A percentile compares a stretch with the other conserved stretches of the same genome.
Conservation (phyloP, 2,888 invertebrate species). For the Pharmacophagus antenor region DNA sequence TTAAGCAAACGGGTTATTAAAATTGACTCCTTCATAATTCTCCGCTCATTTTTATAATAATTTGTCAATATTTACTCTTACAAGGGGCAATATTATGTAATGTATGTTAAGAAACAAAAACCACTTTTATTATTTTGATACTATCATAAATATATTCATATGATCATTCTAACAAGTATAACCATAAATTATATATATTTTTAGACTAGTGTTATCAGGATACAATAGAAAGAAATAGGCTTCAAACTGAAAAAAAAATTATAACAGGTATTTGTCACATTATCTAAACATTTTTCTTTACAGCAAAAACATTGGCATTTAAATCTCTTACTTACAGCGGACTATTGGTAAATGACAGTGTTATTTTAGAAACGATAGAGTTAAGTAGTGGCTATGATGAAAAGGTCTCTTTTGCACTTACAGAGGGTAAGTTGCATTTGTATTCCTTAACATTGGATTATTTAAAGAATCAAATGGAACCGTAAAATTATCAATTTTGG, state of each 20-base stretch:
- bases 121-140: slow-evolving; percentile 12
- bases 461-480: background rate
- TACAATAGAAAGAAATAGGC: too few relatives aligned
- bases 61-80: background rate
- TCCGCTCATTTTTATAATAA: background rate
- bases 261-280: slow-evolving; percentile 33
- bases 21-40: background rate
- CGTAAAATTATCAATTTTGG: too few relatives aligned
- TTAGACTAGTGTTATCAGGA: too few relatives aligned
- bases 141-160: slow-evolving; percentile 10
- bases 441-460: background rate
- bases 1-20: background rate
- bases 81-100: background rate
- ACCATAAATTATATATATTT: background rate
- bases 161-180: too few relatives aligned
- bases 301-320: slow-evolving; percentile 59
- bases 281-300: slow-evolving; percentile 38
- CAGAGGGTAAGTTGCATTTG: slow-evolving; percentile 54
- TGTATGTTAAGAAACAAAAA: slow-evolving; percentile 33
- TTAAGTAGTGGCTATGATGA: slow-evolving; percentile 48
- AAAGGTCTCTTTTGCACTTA: slow-evolving; percentile 46
- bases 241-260: slow-evolving; percentile 9
- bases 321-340: slow-evolving; percentile 52
- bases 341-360: slow-evolving; percentile 43
- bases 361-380: slow-evolving; percentile 46